Evolutionary conservation across 2,888 invertebrate species (phyloP), one percentile per base, ranked within the genome.

Genomic region (Lordiphosa fenestrarum): DNA sequence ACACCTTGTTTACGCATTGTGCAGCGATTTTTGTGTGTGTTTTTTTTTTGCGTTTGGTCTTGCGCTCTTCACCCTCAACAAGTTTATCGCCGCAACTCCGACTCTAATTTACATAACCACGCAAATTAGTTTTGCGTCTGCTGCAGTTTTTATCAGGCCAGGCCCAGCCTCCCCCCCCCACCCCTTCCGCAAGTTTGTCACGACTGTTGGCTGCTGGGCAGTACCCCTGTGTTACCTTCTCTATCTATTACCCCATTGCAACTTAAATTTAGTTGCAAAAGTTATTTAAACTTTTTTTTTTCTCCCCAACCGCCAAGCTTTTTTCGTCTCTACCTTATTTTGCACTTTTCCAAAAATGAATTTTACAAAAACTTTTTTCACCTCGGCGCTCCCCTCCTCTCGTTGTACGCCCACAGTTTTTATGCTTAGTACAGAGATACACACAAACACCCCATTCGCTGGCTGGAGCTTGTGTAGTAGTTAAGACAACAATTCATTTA

Each of bases 401-500:
- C 30, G 7, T 9, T 9, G 3, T 30, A 3, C 30, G 53, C 62
- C 53, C 63, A 49, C 52, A 48, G 53, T 70, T 64, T 73, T 56
- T 60, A 68, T 54, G 25, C 13, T 30, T 30, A 30, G 13, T 42
- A 21, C 19, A 57, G 49, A 50, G 6, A 53, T 46, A 53, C 53
- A 48, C 23, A 15, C n/a, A 44, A n/a, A 44, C 35, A 50, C 42
- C 19, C 40, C 40, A 52, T 38, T 56, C 30, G 52, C n/a, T 19
- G 47, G 52, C n/a, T 19, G 47, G 48, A 42, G 21, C 60, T 53
- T 60, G 60, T 72, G 64, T 65, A 63, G 66, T 77, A 77, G 77
- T 81, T 78, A 81, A 84, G 77, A 78, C 77, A 81, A 84, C 77
- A 84, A 78, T 78, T 78, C 77, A 81, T 84, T 78, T 78, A 78